Percentiles rank a stretch among this genome's conserved stretches.
phyloP scores from a whole-genome alignment of 1,140 invertebrate species.

The Zophobas atratus region DNA sequence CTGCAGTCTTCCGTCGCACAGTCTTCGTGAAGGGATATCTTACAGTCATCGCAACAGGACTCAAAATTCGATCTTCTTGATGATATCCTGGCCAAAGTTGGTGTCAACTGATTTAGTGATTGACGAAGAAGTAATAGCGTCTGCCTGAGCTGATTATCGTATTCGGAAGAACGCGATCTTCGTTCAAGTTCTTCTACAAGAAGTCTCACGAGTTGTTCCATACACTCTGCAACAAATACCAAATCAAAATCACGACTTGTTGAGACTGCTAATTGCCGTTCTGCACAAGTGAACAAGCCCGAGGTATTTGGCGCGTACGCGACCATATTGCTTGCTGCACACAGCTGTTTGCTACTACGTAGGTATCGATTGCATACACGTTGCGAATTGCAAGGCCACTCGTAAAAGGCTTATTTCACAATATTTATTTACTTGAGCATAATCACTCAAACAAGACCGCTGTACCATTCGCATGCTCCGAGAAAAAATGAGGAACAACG shows the following conservation, averaged over 20 bases:
- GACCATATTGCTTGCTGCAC: conserved; percentile 51
- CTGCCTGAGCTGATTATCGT: conserved; percentile 40
- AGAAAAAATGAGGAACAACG: conserved; percentile 16
- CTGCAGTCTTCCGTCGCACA: conserved; percentile 59
- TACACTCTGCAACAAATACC: conserved; percentile 42
- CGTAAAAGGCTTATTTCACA: conserved; percentile 59
- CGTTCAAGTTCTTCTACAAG: conserved; percentile 32
- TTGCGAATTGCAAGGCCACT: conserved; percentile 59
- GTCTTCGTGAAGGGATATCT: conserved; percentile 50
- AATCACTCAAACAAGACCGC: conserved; percentile 22
- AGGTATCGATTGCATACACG: conserved; percentile 58
- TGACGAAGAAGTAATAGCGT: conserved; percentile 16
- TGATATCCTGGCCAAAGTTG: conserved; percentile 3
- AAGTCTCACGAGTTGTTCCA: conserved; percentile 41
- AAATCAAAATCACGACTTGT: conserved; percentile 32
- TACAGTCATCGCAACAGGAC: conserved; percentile 58
- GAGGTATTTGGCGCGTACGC: conserved; percentile 49
- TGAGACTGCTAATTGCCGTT: conserved; percentile 23
- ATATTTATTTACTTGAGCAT: conserved; percentile 50
- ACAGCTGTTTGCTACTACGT: conserved; percentile 58
- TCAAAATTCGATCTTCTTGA: conserved; percentile 54
- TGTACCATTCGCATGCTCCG: conserved; percentile 6
- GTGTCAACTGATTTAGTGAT: conserved; percentile 7
- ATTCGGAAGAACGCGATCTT: conserved; percentile 35
- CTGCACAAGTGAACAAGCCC: conserved; percentile 37